These are phyloP conservation scores for Drosophila novamexicana DNA, from an alignment of 1,140 invertebrate species.

Conservation along the genomic window DNA sequence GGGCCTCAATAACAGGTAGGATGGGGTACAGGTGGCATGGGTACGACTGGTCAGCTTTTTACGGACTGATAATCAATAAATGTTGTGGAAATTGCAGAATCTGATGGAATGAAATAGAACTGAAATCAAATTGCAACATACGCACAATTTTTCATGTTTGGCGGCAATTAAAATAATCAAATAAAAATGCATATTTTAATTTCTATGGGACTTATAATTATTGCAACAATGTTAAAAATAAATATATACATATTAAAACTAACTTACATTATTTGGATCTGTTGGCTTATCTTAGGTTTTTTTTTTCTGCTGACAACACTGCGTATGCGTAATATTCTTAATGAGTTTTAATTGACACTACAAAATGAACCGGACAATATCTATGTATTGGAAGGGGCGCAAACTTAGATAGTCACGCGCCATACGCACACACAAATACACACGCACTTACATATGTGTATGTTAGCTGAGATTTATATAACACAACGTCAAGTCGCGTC, in stretches of 20 bases:
- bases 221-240: no score
- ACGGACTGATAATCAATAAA: conserved; percentile 74
- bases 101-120: conserved; percentile 56
- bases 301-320: conserved; percentile 10
- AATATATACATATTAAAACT: not conserved
- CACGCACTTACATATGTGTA: conserved; percentile 47
- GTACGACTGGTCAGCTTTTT: conserved; percentile 19
- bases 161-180: no score
- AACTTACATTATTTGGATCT: conserved; percentile 67
- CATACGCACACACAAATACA: conserved; percentile 40
- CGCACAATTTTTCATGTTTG: conserved; percentile 40
- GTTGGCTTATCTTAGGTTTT: conserved; percentile 12
- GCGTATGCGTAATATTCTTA: conserved; percentile 58
- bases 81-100: conserved; percentile 71
- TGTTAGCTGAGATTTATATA: conserved; percentile 67
- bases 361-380: conserved; percentile 36
- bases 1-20: conserved; percentile 1
- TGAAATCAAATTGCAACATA: conserved; percentile 44
- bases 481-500: conserved; percentile 61
- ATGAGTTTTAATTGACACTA: conserved; percentile 64
- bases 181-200: not conserved
- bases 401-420: conserved; percentile 43
- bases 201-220: no score
- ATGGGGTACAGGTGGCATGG: not conserved
- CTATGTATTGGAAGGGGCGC: conserved; percentile 11